Evolutionary conservation across 1,140 invertebrate species (phyloP).

Genomic region (Heliconius himera): DNA sequence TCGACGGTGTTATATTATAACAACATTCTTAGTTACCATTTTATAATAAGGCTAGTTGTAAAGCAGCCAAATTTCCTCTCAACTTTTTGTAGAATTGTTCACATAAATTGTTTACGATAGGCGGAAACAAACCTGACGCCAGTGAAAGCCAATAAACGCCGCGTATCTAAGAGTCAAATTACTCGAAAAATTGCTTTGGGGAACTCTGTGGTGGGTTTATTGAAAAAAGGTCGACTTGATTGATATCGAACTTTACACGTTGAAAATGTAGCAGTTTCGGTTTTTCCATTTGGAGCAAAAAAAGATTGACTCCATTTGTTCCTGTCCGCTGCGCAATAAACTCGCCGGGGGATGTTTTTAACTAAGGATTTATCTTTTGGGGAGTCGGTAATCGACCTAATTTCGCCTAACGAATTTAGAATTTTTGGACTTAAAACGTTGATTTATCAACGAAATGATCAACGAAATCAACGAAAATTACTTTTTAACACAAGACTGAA

Average conservation of each 20-base stretch:
- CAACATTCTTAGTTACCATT: neutral
- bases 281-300: constrained; percentile 73
- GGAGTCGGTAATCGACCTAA: constrained; percentile 64
- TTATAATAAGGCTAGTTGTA: constrained; percentile 25
- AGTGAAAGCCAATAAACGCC: constrained; percentile 50
- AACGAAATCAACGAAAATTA: constrained; percentile 7
- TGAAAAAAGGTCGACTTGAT: constrained; percentile 78
- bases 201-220: constrained; percentile 72
- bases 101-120: constrained; percentile 26
- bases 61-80: constrained; percentile 5
- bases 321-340: constrained; percentile 76
- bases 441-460: constrained; percentile 49
- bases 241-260: constrained; percentile 77
- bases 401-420: constrained; percentile 63
- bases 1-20: constrained; percentile 5
- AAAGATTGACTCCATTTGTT: constrained; percentile 79
- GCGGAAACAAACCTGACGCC: constrained; percentile 18
- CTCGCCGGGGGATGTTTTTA: constrained; percentile 71
- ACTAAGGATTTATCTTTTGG: constrained; percentile 71
- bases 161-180: constrained; percentile 68
- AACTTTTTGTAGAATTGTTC: constrained; percentile 4
- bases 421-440: constrained; percentile 56
- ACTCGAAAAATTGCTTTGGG: constrained; percentile 72
- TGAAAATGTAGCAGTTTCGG: constrained; percentile 71
- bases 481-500: neutral